These are phyloP conservation scores for Hephaestus fuliginosus DNA, from an alignment of 2,797 vertebrate species.

Conservation along the genomic window DNA sequence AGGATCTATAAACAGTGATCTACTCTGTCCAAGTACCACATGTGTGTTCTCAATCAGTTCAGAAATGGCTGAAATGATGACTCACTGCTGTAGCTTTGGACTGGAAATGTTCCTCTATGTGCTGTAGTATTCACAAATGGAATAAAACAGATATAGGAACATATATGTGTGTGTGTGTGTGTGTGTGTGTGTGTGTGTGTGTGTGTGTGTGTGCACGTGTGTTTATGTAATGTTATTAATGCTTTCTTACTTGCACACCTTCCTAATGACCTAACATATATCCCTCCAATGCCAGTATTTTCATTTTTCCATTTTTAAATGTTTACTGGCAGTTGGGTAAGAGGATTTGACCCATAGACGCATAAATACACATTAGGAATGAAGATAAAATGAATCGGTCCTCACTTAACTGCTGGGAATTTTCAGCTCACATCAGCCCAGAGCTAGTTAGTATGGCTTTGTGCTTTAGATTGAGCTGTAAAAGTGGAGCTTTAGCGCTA, in stretches of 20 bases:
- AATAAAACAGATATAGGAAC: background rate
- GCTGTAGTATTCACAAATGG: background rate
- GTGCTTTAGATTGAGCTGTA: constrained; percentile 59
- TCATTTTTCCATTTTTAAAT: constrained; percentile 26
- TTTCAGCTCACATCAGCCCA: constrained; percentile 56
- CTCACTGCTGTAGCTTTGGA: background rate
- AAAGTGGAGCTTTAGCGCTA: constrained; percentile 59
- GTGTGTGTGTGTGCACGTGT: too few relatives aligned
- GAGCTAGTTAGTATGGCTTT: constrained; percentile 62
- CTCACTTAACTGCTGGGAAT: constrained; percentile 55
- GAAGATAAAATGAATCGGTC: constrained; percentile 56
- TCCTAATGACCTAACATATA: constrained; percentile 17
- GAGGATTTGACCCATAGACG: constrained; percentile 68
- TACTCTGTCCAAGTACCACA: too few relatives aligned
- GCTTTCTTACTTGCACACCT: background rate
- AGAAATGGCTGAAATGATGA: background rate
- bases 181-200: too few relatives aligned
- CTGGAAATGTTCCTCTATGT: background rate
- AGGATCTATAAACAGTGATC: background rate
- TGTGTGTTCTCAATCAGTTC: background rate
- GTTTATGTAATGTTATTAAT: background rate
- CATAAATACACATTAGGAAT: constrained; percentile 72
- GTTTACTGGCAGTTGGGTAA: constrained; percentile 59
- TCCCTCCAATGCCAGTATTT: constrained; percentile 9
- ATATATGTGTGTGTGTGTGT: too few relatives aligned